Conservation (phyloP, 2,113 vertebrate genomes). For the Morone chrysops region DNA sequence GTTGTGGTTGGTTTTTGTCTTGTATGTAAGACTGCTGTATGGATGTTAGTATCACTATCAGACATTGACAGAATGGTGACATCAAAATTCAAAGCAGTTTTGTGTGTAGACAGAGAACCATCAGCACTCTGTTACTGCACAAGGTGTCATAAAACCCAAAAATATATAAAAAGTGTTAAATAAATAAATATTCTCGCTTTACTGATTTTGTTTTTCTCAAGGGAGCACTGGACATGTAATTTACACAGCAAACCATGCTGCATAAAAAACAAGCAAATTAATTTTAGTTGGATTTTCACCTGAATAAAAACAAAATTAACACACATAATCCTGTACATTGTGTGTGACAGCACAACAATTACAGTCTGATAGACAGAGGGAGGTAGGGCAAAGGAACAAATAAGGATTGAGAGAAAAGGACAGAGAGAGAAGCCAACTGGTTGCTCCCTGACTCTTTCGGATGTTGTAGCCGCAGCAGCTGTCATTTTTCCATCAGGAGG, state of each 20-base stretch:
- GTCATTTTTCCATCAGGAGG: conserved; percentile 80
- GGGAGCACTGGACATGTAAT: neutral
- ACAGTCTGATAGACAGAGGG: neutral
- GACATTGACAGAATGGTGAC: too few species aligned
- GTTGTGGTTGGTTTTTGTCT: neutral
- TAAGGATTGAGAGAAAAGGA: conserved; percentile 47
- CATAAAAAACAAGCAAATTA: neutral
- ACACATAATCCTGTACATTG: neutral
- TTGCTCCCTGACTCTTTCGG: conserved; percentile 57
- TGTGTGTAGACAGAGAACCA: neutral
- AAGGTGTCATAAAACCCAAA: neutral
- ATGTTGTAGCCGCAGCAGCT: conserved; percentile 69
- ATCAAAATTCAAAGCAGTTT: neutral
- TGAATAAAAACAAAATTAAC: neutral
- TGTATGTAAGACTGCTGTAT: neutral
- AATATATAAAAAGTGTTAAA: neutral
- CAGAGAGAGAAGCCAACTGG: conserved; percentile 51
- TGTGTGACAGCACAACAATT: neutral
- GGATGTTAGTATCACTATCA: too few species aligned
- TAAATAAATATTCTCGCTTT: neutral
- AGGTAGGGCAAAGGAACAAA: conserved; percentile 15
- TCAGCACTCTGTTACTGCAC: neutral
- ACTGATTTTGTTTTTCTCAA: neutral
- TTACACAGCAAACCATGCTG: neutral
- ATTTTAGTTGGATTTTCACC: conserved; percentile 15